These are phyloP conservation scores for Morpho deidamia DNA, from an alignment of 2,888 invertebrate species.

Conservation along the genomic window DNA sequence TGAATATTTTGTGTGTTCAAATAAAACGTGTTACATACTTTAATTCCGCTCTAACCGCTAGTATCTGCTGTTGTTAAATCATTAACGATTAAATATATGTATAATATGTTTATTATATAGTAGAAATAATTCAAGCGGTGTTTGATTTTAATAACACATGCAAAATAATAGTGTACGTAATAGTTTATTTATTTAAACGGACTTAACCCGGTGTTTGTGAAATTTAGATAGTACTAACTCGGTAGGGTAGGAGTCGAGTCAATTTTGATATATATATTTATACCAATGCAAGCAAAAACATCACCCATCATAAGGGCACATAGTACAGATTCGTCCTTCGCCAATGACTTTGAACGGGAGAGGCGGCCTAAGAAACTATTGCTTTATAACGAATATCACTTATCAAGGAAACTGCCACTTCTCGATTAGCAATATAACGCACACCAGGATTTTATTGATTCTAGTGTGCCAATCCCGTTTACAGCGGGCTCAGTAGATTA, in stretches of 20 bases:
- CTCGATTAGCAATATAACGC: conserved; percentile 48
- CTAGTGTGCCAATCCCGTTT: conserved; percentile 61
- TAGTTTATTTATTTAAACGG: conserved; percentile 46
- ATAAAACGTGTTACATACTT: too few species aligned
- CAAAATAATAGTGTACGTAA: neutral
- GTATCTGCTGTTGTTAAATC: too few species aligned
- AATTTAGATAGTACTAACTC: conserved; percentile 57
- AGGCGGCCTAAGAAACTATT: conserved; percentile 65
- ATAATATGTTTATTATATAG: too few species aligned
- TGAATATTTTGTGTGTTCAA: too few species aligned
- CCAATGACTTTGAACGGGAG: conserved; percentile 62
- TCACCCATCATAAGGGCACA: conserved; percentile 45
- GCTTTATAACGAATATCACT: conserved; percentile 48
- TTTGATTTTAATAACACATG: neutral
- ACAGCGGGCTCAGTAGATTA: conserved; percentile 63
- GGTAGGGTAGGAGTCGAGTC: conserved; percentile 62
- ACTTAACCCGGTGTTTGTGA: conserved; percentile 48
- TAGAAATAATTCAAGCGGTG: neutral
- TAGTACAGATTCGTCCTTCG: conserved; percentile 63
- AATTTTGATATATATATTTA: conserved; percentile 55
- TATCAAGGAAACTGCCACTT: conserved; percentile 62
- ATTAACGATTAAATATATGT: too few species aligned
- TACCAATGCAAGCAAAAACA: conserved; percentile 36
- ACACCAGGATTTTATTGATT: conserved; percentile 74
- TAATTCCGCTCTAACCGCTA: too few species aligned